Evolutionary conservation across 35 echinoderm and acorn worm genomes (phyloP).

Genomic region (Anneissia japonica): DNA sequence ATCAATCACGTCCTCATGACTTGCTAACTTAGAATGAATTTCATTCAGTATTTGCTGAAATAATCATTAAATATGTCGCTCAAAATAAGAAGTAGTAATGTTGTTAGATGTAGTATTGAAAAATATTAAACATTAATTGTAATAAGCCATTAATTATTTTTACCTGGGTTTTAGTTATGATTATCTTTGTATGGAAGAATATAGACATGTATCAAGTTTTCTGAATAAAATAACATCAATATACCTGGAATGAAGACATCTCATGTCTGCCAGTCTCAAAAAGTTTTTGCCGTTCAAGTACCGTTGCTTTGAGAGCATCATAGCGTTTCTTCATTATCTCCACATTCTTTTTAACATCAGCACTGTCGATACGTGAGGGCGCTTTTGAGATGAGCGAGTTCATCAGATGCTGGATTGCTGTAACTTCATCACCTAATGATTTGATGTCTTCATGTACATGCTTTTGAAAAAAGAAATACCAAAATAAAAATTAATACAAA

Average conservation of each 20-base stretch:
- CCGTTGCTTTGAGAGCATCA: constrained; percentile 63
- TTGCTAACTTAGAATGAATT: not conserved
- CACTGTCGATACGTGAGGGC: constrained; percentile 64
- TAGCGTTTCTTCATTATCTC: constrained; percentile 64
- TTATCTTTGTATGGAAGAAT: too few species aligned
- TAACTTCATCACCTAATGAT: not conserved
- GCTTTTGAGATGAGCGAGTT: constrained; percentile 67
- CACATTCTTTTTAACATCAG: constrained; percentile 74
- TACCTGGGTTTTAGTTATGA: too few species aligned
- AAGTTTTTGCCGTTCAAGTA: constrained; percentile 55
- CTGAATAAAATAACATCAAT: too few species aligned
- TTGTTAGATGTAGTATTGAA: too few species aligned
- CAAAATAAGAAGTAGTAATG: too few species aligned
- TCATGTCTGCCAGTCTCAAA: constrained; percentile 77
- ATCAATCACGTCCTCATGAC: not conserved
- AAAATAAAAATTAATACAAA: too few species aligned
- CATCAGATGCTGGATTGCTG: not conserved
- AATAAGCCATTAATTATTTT: too few species aligned
- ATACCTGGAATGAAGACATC: constrained; percentile 67
- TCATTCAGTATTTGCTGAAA: not conserved
- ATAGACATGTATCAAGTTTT: too few species aligned
- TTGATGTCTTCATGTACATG: not conserved
- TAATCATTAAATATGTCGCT: too few species aligned
- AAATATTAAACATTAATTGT: too few species aligned
- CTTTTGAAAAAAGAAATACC: not conserved